Evolutionary conservation across 2,113 vertebrate species (phyloP).

Genomic region (Thryonomys swinderianus): DNA sequence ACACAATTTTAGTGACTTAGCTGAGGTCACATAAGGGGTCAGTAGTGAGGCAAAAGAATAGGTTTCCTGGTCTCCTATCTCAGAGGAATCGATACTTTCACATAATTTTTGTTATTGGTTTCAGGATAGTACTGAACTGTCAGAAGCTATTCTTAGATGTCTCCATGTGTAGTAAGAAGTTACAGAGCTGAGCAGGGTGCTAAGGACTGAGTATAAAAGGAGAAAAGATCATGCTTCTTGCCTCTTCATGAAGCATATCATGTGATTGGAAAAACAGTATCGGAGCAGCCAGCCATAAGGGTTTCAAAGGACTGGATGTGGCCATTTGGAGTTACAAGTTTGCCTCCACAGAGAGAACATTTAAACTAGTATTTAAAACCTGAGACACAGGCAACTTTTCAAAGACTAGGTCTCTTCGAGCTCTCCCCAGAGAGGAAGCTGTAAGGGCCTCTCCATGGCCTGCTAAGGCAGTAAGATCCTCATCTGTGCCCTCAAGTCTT

Average conservation of each 20-base stretch:
- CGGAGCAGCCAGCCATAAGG: background rate
- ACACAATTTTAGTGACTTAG: background rate
- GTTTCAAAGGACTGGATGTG: background rate
- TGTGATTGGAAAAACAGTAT: background rate
- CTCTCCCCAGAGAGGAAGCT: background rate
- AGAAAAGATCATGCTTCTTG: background rate
- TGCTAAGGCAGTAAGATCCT: background rate
- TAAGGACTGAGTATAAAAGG: background rate
- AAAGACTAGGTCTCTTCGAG: background rate
- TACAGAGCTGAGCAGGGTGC: background rate
- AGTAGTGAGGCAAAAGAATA: background rate
- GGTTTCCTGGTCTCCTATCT: background rate
- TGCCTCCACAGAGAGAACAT: background rate
- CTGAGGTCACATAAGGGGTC: too few species aligned
- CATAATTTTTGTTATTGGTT: background rate
- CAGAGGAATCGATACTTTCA: background rate
- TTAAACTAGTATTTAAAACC: background rate
- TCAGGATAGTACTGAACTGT: background rate
- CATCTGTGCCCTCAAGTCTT: background rate
- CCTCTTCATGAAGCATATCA: background rate
- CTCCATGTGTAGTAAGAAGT: background rate
- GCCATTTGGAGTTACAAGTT: background rate
- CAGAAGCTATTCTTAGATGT: background rate
- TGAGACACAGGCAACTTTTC: background rate
- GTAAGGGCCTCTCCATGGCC: background rate